Percentiles rank a stretch among this genome's conserved stretches.
Evolutionary conservation across 2,797 vertebrate species (phyloP).

Genomic region (Podarcis siculus): DNA sequence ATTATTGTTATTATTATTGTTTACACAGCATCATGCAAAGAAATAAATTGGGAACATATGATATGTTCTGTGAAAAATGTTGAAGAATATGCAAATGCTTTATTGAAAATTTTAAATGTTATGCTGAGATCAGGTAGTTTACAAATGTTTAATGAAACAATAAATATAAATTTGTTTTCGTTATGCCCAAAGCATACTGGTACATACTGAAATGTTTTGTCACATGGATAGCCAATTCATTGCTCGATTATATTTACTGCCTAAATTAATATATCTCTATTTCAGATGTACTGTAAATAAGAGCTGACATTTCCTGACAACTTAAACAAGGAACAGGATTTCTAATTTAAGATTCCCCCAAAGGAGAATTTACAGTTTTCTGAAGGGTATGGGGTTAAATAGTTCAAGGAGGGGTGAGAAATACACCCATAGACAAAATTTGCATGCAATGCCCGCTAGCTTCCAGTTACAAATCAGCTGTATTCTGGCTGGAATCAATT

Average conservation of each 20-base stretch:
- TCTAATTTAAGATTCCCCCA: neutral
- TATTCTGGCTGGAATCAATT: neutral
- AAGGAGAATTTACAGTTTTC: neutral
- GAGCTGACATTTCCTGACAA: neutral
- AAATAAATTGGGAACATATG: neutral
- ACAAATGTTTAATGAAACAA: neutral
- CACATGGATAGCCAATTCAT: neutral
- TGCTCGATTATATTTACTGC: constrained; percentile 10
- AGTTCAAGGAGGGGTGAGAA: neutral
- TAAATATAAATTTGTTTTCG: neutral
- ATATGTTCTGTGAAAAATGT: neutral
- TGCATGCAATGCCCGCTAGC: neutral
- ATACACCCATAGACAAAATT: neutral
- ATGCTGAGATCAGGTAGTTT: neutral
- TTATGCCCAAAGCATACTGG: neutral
- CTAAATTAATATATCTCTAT: constrained; percentile 18
- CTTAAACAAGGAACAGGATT: constrained; percentile 11
- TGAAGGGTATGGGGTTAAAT: neutral
- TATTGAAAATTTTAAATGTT: neutral
- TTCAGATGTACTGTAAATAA: constrained; percentile 5
- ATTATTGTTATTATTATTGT: too few species aligned
- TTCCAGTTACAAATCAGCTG: neutral
- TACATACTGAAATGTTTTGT: neutral
- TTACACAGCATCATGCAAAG: too few species aligned
- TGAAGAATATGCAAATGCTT: neutral